phyloP scores from a whole-genome alignment of 2,797 vertebrate genomes.

The Kryptolebias ocellatus region DNA sequence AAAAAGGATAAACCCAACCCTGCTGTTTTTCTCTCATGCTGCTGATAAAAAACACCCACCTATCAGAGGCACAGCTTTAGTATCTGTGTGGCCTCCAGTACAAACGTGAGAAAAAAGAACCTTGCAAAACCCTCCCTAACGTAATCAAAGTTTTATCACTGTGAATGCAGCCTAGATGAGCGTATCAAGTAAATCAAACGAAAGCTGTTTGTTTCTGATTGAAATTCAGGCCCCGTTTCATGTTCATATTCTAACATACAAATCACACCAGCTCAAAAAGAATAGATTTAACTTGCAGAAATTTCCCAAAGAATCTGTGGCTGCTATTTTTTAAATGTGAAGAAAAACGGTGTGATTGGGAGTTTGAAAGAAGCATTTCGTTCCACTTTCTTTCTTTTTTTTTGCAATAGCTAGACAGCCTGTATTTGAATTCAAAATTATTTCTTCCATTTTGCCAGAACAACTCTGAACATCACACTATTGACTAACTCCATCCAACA shows the following conservation, averaged over 20 bases:
- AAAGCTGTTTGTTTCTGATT: not conserved
- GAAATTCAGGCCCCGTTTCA: not conserved
- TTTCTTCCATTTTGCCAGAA: not conserved
- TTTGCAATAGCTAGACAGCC: not conserved
- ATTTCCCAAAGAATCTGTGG: too few relatives aligned
- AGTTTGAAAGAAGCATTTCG: too few relatives aligned
- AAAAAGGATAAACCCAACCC: too few relatives aligned
- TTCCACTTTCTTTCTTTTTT: too few relatives aligned
- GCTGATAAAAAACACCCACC: too few relatives aligned
- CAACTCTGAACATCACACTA: not conserved
- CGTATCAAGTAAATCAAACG: not conserved
- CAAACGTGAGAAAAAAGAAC: not conserved
- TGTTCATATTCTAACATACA: too few relatives aligned
- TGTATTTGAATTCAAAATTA: too few relatives aligned
- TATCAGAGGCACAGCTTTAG: not conserved
- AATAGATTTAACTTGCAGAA: too few relatives aligned
- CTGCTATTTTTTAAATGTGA: too few relatives aligned
- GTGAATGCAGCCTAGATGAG: not conserved
- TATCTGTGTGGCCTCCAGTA: slow-evolving; percentile 4
- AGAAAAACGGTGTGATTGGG: too few relatives aligned
- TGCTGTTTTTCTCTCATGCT: too few relatives aligned
- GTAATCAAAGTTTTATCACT: slow-evolving; percentile 2
- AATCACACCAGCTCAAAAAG: too few relatives aligned
- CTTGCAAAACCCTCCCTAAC: not conserved
- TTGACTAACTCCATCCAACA: not conserved